These are phyloP conservation scores for Lepus townsendii DNA, from an alignment of 2,797 vertebrate genomes.

Conservation along the genomic window DNA sequence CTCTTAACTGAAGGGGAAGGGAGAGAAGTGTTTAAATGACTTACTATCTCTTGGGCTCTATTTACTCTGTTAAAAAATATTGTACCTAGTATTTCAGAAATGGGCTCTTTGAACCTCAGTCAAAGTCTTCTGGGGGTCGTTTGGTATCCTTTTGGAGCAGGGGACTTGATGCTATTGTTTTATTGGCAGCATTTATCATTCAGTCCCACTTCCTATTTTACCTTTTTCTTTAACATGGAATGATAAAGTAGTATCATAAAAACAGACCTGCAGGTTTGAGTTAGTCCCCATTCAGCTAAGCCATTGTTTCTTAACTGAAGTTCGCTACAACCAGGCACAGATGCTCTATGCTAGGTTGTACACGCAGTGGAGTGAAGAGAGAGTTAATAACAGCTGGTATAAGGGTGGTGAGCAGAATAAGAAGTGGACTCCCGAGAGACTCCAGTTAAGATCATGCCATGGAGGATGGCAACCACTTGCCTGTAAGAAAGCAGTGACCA, in stretches of 20 bases:
- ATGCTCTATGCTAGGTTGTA: not conserved
- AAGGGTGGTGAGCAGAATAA: not conserved
- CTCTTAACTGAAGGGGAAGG: constrained; percentile 75
- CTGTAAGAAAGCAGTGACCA: not conserved
- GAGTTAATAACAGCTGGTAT: not conserved
- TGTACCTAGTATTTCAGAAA: constrained; percentile 79
- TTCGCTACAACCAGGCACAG: not conserved
- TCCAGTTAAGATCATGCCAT: not conserved
- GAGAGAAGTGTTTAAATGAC: constrained; percentile 84
- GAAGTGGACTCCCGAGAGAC: not conserved
- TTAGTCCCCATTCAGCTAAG: constrained; percentile 65
- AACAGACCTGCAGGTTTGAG: constrained; percentile 80
- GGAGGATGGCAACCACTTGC: not conserved
- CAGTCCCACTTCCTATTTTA: constrained; percentile 74
- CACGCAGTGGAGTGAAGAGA: not conserved
- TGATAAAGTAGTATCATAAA: constrained; percentile 82
- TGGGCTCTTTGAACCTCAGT: constrained; percentile 77
- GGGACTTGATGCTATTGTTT: constrained; percentile 81
- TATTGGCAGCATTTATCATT: constrained; percentile 83
- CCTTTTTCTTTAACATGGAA: constrained; percentile 66
- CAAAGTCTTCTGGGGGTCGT: constrained; percentile 76
- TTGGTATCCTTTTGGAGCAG: constrained; percentile 72
- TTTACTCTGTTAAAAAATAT: constrained; percentile 81
- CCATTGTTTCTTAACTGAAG: constrained; percentile 51
- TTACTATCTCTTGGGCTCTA: constrained; percentile 84